Evolutionary conservation across 2,113 vertebrate species (phyloP).

Genomic region (Sinocyclocheilus rhinocerous): DNA sequence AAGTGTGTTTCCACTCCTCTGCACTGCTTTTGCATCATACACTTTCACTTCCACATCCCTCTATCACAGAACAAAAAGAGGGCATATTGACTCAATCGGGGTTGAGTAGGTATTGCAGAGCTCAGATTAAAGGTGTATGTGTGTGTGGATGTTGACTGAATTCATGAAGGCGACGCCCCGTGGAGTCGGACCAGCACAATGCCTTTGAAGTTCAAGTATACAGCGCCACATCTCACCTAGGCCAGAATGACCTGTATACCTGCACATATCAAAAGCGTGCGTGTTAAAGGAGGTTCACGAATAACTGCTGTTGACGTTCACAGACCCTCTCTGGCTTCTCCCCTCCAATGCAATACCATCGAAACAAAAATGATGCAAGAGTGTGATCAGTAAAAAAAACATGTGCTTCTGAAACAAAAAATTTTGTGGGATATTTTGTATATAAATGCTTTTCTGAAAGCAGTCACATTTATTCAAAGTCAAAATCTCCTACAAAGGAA

Average conservation of each 20-base stretch:
- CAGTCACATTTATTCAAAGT: neutral
- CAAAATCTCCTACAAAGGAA: neutral
- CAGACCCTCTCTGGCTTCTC: too few species aligned
- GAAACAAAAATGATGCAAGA: constrained; percentile 65
- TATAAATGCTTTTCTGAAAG: neutral
- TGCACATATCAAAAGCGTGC: too few species aligned
- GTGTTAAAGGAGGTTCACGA: too few species aligned
- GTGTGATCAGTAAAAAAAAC: constrained; percentile 38
- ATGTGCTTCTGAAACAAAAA: constrained; percentile 2
- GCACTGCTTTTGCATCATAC: constrained; percentile 62
- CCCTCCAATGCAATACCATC: constrained; percentile 57
- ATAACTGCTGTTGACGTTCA: too few species aligned
- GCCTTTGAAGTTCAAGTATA: constrained; percentile 67
- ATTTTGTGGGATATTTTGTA: neutral
- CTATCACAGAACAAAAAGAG: constrained; percentile 69
- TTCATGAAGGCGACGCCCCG: constrained; percentile 63
- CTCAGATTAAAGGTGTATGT: constrained; percentile 71
- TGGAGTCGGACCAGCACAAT: constrained; percentile 49
- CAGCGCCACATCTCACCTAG: constrained; percentile 69
- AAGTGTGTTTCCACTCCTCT: constrained; percentile 23
- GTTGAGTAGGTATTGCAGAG: constrained; percentile 60
- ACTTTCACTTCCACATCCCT: constrained; percentile 58
- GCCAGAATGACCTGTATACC: constrained; percentile 69
- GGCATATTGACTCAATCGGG: constrained; percentile 69
- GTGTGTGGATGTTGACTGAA: constrained; percentile 67